These are phyloP conservation scores for Limenitis camilla DNA, from an alignment of 2,888 invertebrate genomes.

Conservation along the genomic window DNA sequence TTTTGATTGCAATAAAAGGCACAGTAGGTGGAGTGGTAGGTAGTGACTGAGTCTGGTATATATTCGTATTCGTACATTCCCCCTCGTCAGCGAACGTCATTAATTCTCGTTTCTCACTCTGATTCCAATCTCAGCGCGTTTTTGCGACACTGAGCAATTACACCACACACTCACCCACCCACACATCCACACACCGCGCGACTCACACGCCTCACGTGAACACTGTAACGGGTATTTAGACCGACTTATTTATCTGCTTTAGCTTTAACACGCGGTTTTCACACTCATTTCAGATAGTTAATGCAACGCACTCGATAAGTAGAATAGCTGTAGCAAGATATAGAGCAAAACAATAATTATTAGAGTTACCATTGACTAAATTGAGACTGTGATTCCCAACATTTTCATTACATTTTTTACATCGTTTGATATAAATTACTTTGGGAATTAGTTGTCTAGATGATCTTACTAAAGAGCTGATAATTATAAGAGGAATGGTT, in stretches of 20 bases:
- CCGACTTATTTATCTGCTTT: background rate
- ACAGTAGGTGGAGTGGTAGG: background rate
- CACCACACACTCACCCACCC: background rate
- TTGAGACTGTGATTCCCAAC: too few relatives aligned
- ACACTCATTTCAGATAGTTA: too few relatives aligned
- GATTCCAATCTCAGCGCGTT: slow-evolving; percentile 12
- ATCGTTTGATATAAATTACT: too few relatives aligned
- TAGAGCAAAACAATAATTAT: too few relatives aligned
- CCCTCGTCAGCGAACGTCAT: slow-evolving; percentile 11
- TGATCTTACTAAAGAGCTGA: too few relatives aligned
- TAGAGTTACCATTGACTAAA: too few relatives aligned
- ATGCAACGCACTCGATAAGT: too few relatives aligned
- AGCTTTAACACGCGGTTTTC: background rate
- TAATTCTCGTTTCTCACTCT: slow-evolving; percentile 12
- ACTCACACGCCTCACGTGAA: background rate
- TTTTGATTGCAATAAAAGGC: background rate
- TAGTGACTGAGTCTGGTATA: background rate
- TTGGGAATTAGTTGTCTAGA: too few relatives aligned
- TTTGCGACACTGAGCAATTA: slow-evolving; percentile 14
- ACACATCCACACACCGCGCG: background rate
- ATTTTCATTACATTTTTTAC: too few relatives aligned
- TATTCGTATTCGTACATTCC: background rate
- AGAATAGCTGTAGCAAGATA: too few relatives aligned
- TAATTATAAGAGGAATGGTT: too few relatives aligned
- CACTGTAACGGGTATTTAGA: slow-evolving; percentile 1